These are phyloP conservation scores for Drosophila rufa DNA, from an alignment of 1,140 invertebrate genomes.

Conservation along the genomic window DNA sequence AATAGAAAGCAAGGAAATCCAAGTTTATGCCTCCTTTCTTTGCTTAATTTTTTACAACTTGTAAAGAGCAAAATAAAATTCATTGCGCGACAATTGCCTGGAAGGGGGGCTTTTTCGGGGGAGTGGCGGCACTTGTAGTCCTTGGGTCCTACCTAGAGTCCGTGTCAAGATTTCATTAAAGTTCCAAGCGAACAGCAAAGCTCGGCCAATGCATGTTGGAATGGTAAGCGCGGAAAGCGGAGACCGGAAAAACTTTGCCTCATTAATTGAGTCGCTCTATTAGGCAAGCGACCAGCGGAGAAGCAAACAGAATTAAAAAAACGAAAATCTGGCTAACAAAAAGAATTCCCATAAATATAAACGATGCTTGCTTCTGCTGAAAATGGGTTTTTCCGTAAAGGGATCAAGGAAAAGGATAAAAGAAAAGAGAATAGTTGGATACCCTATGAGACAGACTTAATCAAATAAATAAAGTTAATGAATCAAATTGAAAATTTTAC, in stretches of 20 bases:
- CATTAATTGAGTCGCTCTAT: constrained; percentile 80
- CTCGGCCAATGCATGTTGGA: constrained; percentile 60
- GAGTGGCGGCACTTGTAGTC: background rate
- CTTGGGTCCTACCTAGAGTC: constrained; percentile 35
- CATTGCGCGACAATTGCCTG: constrained; percentile 74
- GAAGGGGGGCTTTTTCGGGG: constrained; percentile 6
- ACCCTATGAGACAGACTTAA: background rate
- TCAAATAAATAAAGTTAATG: background rate
- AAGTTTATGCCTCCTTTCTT: constrained; percentile 37
- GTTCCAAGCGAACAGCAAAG: constrained; percentile 58
- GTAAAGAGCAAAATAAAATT: constrained; percentile 76
- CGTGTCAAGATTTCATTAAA: constrained; percentile 81
- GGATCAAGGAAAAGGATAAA: background rate
- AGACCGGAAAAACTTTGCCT: constrained; percentile 62
- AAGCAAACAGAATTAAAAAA: constrained; percentile 29
- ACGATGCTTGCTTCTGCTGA: constrained; percentile 42
- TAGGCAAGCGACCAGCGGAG: constrained; percentile 46
- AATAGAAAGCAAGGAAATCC: constrained; percentile 35
- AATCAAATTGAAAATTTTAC: background rate
- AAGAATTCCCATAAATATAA: constrained; percentile 75
- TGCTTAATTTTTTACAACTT: constrained; percentile 61
- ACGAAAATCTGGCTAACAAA: constrained; percentile 30
- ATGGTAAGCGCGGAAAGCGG: constrained; percentile 19
- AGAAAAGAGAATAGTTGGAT: background rate
- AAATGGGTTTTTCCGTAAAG: constrained; percentile 8